Evolutionary conservation across 2,797 vertebrate genomes (phyloP).

Genomic region (Myoxocephalus aenaeus): DNA sequence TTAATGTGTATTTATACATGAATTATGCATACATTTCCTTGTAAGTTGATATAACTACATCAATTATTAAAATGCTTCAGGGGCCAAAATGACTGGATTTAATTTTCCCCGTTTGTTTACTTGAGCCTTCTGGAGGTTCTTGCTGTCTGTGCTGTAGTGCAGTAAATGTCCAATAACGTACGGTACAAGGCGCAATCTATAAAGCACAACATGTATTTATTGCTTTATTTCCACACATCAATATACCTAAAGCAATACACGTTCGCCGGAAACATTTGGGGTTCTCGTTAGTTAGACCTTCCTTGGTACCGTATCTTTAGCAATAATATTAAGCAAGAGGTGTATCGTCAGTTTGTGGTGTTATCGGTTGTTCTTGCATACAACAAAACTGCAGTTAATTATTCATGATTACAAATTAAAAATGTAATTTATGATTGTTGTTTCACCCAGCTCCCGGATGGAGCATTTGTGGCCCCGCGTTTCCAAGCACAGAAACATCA

Average conservation of each 20-base stretch:
- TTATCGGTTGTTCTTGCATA: constrained; percentile 1
- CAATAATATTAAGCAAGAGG: neutral
- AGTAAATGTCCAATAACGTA: constrained; percentile 40
- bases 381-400: constrained; percentile 31
- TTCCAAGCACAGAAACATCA: constrained; percentile 34
- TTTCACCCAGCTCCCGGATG: neutral
- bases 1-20: constrained; percentile 8
- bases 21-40: constrained; percentile 51
- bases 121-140: constrained; percentile 22
- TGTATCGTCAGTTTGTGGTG: constrained; percentile 19
- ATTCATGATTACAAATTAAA: constrained; percentile 62
- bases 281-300: constrained; percentile 20
- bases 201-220: constrained; percentile 37
- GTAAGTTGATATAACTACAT: constrained; percentile 49
- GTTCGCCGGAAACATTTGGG: constrained; percentile 8
- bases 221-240: constrained; percentile 50
- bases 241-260: constrained; percentile 31
- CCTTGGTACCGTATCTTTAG: constrained; percentile 2
- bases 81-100: constrained; percentile 39
- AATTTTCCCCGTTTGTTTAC: constrained; percentile 56
- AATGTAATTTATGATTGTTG: constrained; percentile 46
- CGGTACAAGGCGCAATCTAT: constrained; percentile 12
- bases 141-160: constrained; percentile 24
- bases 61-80: constrained; percentile 60
- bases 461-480: constrained; percentile 11